Conservation (phyloP, 2,797 vertebrate genomes). For the Orientallactaga sibirica region DNA sequence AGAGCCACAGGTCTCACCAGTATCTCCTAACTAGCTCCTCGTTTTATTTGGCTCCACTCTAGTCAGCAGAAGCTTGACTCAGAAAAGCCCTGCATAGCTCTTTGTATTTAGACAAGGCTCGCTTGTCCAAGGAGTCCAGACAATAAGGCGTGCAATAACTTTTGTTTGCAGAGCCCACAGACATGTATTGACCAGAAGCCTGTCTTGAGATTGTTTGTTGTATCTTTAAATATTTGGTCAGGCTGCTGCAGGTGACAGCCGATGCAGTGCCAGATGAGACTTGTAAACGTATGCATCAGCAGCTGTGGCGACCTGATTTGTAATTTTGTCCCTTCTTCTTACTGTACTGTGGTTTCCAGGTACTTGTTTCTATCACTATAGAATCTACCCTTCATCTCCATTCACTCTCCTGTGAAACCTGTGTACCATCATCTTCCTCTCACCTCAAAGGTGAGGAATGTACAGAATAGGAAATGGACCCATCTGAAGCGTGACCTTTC, state of each 20-base stretch:
- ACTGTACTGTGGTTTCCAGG: background rate
- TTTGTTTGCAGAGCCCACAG: slow-evolving; percentile 13
- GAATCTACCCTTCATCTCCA: background rate
- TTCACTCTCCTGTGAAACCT: background rate
- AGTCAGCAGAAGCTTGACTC: background rate
- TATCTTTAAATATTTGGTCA: background rate
- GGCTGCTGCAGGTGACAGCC: background rate
- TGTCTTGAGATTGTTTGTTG: background rate
- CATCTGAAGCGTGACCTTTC: slow-evolving; percentile 45
- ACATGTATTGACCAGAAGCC: background rate
- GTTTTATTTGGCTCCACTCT: background rate
- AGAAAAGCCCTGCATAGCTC: background rate
- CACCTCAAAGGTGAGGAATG: background rate
- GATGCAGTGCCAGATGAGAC: background rate
- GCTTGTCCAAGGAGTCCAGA: background rate
- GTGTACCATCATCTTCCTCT: background rate
- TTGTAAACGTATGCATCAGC: too few species aligned
- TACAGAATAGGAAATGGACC: background rate
- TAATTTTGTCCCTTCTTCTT: background rate
- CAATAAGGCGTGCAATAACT: background rate
- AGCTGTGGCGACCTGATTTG: background rate
- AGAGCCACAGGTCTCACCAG: background rate
- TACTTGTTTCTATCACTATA: background rate
- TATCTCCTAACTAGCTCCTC: background rate
- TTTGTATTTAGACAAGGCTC: background rate